These are phyloP conservation scores for Kuschelorhynchus macadamiae DNA, from an alignment of 2,888 invertebrate species.

Conservation along the genomic window DNA sequence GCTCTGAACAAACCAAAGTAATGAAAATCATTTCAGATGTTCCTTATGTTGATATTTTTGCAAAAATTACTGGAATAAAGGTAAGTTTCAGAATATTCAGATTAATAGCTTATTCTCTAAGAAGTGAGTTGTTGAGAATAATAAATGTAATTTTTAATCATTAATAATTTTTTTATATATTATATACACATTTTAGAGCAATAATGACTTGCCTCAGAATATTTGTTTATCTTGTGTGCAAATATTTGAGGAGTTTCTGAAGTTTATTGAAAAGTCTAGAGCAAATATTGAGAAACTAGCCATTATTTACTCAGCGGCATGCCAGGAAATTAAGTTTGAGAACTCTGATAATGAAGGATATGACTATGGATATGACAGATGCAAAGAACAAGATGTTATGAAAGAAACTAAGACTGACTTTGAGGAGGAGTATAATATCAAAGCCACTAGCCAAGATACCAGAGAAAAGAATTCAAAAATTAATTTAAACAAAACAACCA, in stretches of 20 bases:
- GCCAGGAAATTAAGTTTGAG: constrained; percentile 5
- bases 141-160: too few relatives aligned
- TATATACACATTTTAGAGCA: constrained; percentile 13
- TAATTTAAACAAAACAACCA: too few relatives aligned
- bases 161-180: too few relatives aligned
- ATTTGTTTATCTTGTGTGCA: constrained; percentile 40
- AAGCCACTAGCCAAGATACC: too few relatives aligned
- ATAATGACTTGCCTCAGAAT: constrained; percentile 33
- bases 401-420: too few relatives aligned
- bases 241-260: constrained; percentile 36
- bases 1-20: constrained; percentile 10
- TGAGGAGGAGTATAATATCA: too few relatives aligned
- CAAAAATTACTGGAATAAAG: constrained; percentile 13
- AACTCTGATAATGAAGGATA: constrained; percentile 15
- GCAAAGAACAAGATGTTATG: constrained; percentile 5
- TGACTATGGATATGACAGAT: background rate
- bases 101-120: background rate
- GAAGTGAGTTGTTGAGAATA: too few relatives aligned
- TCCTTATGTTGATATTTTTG: constrained; percentile 15
- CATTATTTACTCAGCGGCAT: background rate
- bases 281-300: constrained; percentile 28
- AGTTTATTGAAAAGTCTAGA: constrained; percentile 41
- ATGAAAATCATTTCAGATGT: constrained; percentile 20
- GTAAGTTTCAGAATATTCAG: background rate
- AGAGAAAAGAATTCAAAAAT: too few relatives aligned